Evolutionary conservation across 37 sponge, comb jelly and placozoan species (phyloP), one percentile per base, ranked within the genome.

Genomic region (Chondrosia reniformis): DNA sequence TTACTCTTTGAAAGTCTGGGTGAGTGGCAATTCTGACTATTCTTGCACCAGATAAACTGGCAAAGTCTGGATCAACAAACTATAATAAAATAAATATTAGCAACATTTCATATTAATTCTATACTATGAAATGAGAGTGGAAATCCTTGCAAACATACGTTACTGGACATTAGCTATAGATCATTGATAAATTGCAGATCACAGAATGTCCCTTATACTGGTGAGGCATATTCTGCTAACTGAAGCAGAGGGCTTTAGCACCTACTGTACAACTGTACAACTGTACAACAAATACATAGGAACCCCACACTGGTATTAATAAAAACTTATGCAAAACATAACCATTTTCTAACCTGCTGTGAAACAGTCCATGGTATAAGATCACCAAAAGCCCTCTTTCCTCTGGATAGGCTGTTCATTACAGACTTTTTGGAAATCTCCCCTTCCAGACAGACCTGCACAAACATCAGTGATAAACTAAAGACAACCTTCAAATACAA

Each of bases 301-400:
- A n/a, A n/a, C n/a, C n/a, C n/a, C n/a, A n/a, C n/a, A n/a, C n/a
- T n/a, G n/a, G n/a, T n/a, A n/a, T n/a, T n/a, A n/a, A n/a, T n/a
- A n/a, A n/a, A n/a, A n/a, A n/a, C n/a, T n/a, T n/a, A n/a, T n/a
- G n/a, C n/a, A n/a, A n/a, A n/a, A n/a, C 52, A 49, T 15, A 28
- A 7, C 19, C 69, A 46, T 44, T 22, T 12, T 22, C 79, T 30
- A 9, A 89, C 89, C 78, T 91, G 95, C 74, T 97, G 95, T 32
- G 95, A 89, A 5, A 97, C 42, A 0, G 96, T 97, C 99, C 99
- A 97, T 0, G 99, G 99, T 12, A 97, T 97, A 59, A 97, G 91
- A 81, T 97, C 99, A 44, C 99, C 99, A 24, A 93, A 84, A 10
- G 91, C 85, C 49, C 93, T 82, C 76, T 85, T 69, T 12, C 99